Base-by-base conservation (phyloP, 2,888 invertebrate genomes). In the Caenorhabditis parvicauda region DNA sequence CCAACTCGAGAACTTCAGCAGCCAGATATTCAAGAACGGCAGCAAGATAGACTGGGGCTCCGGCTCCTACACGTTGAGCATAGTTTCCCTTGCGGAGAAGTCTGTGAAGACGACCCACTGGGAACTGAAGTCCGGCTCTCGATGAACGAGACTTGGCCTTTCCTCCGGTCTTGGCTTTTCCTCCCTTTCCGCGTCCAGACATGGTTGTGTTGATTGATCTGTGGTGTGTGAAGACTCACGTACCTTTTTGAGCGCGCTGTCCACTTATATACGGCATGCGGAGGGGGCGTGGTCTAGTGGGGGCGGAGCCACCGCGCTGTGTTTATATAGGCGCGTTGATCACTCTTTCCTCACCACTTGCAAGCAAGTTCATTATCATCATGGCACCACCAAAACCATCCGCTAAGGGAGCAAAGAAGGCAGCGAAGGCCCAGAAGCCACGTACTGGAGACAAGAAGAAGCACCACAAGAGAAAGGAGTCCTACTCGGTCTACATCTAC, bases 171-270 rank as follows among this genome's bases (percentile, higher is more conserved):
- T 67, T 67, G 43, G 59, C 61, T 61, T 61, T 61, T 28, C 61
- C 61, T 61, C 61, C 61, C 86, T 89, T 89, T 58, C 89, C 89
- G 57, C 89, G 88, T 63, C 89, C 89, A 82, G 89, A 88, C 89
- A 89, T 89, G 14, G 19, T 41, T 32, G 35, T n/a, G n/a, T n/a
- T n/a, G n/a, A n/a, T n/a, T n/a, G n/a, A n/a, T n/a, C n/a, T n/a
- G n/a, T n/a, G n/a, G n/a, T n/a, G n/a, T n/a, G n/a, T n/a, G n/a
- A n/a, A n/a, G n/a, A n/a, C n/a, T n/a, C n/a, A n/a, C n/a, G n/a
- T n/a, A n/a, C n/a, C n/a, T n/a, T n/a, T n/a, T n/a, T n/a, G n/a
- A n/a, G n/a, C n/a, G n/a, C n/a, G n/a, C n/a, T n/a, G n/a, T n/a
- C n/a, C n/a, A n/a, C n/a, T n/a, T n/a, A n/a, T n/a, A n/a, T n/a